Base-by-base conservation (phyloP, 2,888 invertebrate genomes). In the Andrena dorsata region DNA sequence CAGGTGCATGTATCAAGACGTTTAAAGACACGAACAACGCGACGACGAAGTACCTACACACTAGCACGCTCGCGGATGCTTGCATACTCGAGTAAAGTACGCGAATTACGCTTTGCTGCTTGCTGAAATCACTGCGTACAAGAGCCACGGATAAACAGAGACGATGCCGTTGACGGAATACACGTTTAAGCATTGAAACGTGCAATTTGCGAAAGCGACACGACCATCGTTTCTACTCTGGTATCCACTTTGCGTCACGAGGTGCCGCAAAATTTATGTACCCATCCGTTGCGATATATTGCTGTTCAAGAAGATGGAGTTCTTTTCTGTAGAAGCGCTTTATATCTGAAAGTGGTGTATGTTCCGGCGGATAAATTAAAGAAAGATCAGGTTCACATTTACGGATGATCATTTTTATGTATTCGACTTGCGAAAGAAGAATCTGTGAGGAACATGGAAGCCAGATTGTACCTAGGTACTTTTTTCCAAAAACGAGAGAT, bases 101-200 rank as follows among this genome's bases (percentile, higher is more conserved):
- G 61, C 64, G 79, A 79, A 81, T 79, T 70, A 70, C 53, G 60
- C 26, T 73, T 69, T 26, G n/a, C 20, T 53, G 73, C 47, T 78
- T 26, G 70, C n/a, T 23, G 63, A 58, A 80, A 69, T 32, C 58
- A 32, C 23, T 53, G 61, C 51, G n/a, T 53, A 26, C 20, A 65
- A 16, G 60, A 30, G 61, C 69, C 58, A 26, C 16, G 65, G 53
- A 20, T 74, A 79, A 66, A 70, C 68, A 70, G 70, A 32, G 51
- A 61, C 65, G 65, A 70, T 79, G 35, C 69, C 60, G 49, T 47
- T 69, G 16, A 47, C 16, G 30, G 53, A 49, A 28, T 51, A 49
- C 66, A 16, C 13, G 28, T 26, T 13, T 13, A 53, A 53, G 35
- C 51, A 68, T 41, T 47, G 16, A 63, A 35, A 53, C 65, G 23